Evolutionary conservation across 2,113 vertebrate genomes (phyloP), one percentile per base, ranked within the genome.

Genomic region (Sturnira hondurensis): DNA sequence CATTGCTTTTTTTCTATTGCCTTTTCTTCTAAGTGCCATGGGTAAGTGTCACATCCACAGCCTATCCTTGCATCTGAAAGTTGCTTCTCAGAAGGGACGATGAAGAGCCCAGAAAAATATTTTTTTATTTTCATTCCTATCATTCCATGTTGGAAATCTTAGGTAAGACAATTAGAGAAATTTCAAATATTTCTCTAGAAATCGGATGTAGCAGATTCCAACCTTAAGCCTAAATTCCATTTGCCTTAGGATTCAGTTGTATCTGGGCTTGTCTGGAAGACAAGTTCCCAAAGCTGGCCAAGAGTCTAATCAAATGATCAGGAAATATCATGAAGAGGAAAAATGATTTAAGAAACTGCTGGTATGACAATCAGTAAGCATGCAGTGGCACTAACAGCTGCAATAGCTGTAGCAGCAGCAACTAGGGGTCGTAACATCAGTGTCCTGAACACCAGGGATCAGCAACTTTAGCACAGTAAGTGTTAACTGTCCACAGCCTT

Each of bases 81-180:
- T 70, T 8, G 56, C 0, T 24, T 54, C 7, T 36, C 26, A 63
- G 20, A 65, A 89, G 13, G 83, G 87, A 70, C 38, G 17, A 0
- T 17, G 13, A 0, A 71, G 36, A 3, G 28, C 16, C 45, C 41
- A 45, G 2, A 45, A 7, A 65, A 87, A 77, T 20, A 45, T 43
- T 12, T 11, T 58, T 58, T 54, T 58, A 8, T 0, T 76, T 17
- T 33, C 0, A 24, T 45, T 20, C 22, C 22, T 31, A 20, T 28
- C 38, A 16, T 65, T 56, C 26, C 11, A 61, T 58, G 26, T 61
- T 80, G 24, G 6, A 15, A 20, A 56, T 92, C 54, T 89, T n/a
- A 84, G 33, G 1, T 52, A 33, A 4, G 11, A 2, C 16, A 65
- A 24, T 31, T 28, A 47, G 24, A 45, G 50, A 94, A 87, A 67